phyloP scores from a whole-genome alignment of 2,888 invertebrate species.

The Pseudococcus viburni region DNA sequence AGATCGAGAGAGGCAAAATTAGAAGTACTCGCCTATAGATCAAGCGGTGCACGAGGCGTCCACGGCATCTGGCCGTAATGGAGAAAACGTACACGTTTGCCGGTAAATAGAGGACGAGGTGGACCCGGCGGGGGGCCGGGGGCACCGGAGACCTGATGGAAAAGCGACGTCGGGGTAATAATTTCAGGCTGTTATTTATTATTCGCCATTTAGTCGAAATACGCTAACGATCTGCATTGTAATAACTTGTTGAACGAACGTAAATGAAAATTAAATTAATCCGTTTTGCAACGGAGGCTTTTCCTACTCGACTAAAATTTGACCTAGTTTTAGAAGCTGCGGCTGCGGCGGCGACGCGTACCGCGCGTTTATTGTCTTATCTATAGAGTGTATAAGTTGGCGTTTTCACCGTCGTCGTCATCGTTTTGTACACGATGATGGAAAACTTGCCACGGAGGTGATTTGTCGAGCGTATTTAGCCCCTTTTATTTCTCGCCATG shows the following conservation, averaged over 20 bases:
- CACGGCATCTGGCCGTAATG: constrained; percentile 15
- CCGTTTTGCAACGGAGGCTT: constrained; percentile 40
- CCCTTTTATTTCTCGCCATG: not conserved
- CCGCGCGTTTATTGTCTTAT: constrained; percentile 24
- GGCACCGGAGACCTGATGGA: not conserved
- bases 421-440: constrained; percentile 6
- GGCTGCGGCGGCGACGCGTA: not conserved
- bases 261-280: constrained; percentile 46
- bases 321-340: not conserved
- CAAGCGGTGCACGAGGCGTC: not conserved
- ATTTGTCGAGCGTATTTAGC: constrained; percentile 34
- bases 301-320: constrained; percentile 8
- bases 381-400: constrained; percentile 9
- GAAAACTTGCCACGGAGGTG: constrained; percentile 34
- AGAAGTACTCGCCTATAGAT: not conserved
- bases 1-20: not conserved
- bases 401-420: not conserved
- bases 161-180: constrained; percentile 27
- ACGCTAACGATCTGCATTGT: constrained; percentile 43
- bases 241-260: constrained; percentile 53
- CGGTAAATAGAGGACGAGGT: not conserved
- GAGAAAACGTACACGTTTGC: not conserved
- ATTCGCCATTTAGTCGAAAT: constrained; percentile 47
- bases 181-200: constrained; percentile 47
- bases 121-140: not conserved